phyloP scores from a whole-genome alignment of 2,888 invertebrate genomes.

The Bellardia pandia region DNA sequence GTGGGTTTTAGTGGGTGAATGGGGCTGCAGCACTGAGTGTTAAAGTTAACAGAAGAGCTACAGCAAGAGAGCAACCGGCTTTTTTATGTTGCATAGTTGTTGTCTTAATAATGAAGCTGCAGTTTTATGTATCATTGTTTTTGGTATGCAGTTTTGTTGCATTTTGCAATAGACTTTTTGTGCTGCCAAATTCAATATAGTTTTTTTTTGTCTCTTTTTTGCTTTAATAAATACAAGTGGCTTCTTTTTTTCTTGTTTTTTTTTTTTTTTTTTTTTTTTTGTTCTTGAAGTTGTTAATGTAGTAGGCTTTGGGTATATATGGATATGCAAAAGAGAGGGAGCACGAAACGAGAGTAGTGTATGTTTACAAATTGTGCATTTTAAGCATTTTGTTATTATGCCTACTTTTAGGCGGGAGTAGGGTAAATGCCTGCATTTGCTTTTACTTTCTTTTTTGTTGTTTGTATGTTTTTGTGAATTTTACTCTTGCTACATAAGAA shows the following conservation, averaged over 20 bases:
- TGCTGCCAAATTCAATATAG: conserved; percentile 48
- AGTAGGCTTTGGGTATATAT: conserved; percentile 20
- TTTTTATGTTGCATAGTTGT: conserved; percentile 24
- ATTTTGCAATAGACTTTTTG: conserved; percentile 77
- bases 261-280: conserved; percentile 3
- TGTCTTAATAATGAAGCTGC: conserved; percentile 29
- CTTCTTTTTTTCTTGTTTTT: conserved; percentile 1
- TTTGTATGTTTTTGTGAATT: neutral
- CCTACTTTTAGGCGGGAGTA: conserved; percentile 65
- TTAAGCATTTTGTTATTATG: conserved; percentile 37
- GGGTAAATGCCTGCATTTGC: neutral
- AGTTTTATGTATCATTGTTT: conserved; percentile 46
- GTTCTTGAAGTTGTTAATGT: conserved; percentile 5
- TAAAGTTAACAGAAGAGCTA: neutral
- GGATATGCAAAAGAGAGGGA: conserved; percentile 41
- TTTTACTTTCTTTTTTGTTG: conserved; percentile 4
- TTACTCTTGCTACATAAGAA: conserved; percentile 24
- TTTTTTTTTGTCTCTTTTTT: conserved; percentile 81
- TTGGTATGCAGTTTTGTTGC: conserved; percentile 74
- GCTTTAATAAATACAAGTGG: conserved; percentile 60
- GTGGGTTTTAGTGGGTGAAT: conserved; percentile 42
- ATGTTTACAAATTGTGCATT: conserved; percentile 26
- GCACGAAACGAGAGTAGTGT: conserved; percentile 28
- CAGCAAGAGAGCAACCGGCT: conserved; percentile 64
- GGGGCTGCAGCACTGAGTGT: neutral